Evolutionary conservation across 2,113 vertebrate genomes (phyloP).

Genomic region (Myotis davidii): DNA sequence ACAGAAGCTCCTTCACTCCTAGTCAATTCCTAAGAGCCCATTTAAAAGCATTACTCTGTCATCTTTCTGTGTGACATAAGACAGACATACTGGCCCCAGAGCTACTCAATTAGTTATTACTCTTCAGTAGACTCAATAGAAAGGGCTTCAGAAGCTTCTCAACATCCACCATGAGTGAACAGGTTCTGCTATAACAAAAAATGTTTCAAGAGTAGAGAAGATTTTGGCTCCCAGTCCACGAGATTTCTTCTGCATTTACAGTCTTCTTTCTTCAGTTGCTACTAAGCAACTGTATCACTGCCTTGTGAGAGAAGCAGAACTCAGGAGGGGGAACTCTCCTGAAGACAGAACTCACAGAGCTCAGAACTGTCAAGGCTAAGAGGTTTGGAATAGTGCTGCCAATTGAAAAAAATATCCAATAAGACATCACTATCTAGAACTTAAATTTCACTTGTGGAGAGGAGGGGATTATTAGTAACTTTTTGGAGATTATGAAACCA

Average conservation of each 20-base stretch:
- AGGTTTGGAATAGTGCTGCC: neutral
- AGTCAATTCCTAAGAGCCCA: neutral
- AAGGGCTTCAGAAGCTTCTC: neutral
- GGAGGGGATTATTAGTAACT: neutral
- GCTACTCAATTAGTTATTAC: neutral
- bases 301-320: conserved; percentile 16
- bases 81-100: neutral
- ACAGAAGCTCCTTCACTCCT: neutral
- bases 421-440: neutral
- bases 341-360: neutral
- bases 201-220: neutral
- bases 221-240: neutral
- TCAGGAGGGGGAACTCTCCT: neutral
- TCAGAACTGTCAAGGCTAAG: neutral
- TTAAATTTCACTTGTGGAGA: conserved; percentile 5
- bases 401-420: conserved; percentile 2
- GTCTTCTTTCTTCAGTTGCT: neutral
- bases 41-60: conserved; percentile 18
- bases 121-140: neutral
- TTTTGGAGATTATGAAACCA: neutral
- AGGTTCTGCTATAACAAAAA: neutral
- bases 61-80: conserved; percentile 17
- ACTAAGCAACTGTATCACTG: neutral
- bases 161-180: neutral
- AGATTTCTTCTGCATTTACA: neutral